Percentiles rank a stretch among this genome's conserved stretches.
phyloP scores from a whole-genome alignment of 2,113 vertebrate genomes.

The Motacilla alba region DNA sequence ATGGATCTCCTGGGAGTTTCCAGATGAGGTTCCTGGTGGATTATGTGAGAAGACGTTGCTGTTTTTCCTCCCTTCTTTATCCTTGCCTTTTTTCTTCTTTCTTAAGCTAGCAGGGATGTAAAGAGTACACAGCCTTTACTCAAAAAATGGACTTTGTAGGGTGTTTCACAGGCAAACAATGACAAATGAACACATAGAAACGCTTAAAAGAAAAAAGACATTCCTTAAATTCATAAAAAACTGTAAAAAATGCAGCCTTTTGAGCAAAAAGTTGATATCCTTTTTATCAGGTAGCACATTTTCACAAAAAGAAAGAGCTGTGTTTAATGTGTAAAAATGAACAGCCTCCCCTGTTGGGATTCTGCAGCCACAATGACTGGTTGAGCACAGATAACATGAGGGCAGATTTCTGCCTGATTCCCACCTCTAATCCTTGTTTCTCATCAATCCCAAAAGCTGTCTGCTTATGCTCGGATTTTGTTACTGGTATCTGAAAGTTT shows the following conservation, averaged over 20 bases:
- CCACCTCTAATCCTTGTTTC: not conserved
- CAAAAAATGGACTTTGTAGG: not conserved
- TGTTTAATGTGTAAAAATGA: not conserved
- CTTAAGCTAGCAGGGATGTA: not conserved
- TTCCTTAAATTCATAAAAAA: not conserved
- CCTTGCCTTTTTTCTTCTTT: not conserved
- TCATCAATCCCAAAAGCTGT: not conserved
- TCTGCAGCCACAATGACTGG: not conserved
- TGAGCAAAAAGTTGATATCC: not conserved
- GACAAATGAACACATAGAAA: not conserved
- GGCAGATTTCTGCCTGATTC: not conserved
- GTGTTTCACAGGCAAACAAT: not conserved
- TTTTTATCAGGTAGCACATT: not conserved
- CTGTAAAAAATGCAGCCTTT: not conserved
- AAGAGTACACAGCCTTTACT: not conserved
- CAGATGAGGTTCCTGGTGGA: not conserved
- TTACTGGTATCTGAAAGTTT: not conserved
- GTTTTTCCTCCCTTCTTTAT: rapidly evolving
- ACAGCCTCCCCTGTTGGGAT: not conserved
- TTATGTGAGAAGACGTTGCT: not conserved
- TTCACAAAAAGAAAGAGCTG: not conserved
- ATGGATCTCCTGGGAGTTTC: not conserved
- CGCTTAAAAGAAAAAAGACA: not conserved
- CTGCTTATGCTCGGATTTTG: not conserved
- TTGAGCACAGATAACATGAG: not conserved